Evolutionary conservation across 2,888 invertebrate genomes (phyloP), one percentile per base, ranked within the genome.

Genomic region (Andrena trimmerana): DNA sequence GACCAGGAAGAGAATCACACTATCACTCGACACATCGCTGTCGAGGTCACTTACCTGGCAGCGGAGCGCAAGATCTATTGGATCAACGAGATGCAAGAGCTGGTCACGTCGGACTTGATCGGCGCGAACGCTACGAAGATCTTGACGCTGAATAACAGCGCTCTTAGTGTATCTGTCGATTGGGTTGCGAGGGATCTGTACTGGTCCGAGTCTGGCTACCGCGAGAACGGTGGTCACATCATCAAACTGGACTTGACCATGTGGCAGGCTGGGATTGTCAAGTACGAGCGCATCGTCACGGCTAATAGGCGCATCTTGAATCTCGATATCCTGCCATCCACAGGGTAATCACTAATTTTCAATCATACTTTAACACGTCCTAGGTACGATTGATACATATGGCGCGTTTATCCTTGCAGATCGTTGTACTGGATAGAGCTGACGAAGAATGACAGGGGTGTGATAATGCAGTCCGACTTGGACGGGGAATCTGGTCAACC

Each of bases 181-280:
- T 99, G 99, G 99, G 96, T 99, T 60, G 96, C 97, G 67, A 95
- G 98, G 67, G 96, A 96, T 63, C 94, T 99, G 6, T 99, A 97
- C 93, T 98, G 98, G 96, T 95, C 97, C 0, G 98, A 98, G 93
- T 91, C 95, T 27, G 95, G 95, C 86, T 94, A 95, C 36, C 92
- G 89, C 10, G 92, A 90, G 78, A 90, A 89, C 57, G 89, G 88
- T 75, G 95, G 95, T 78, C 95, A 95, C 0, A 95, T 97, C 33
- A 96, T 96, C 90, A 95, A 96, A 83, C 94, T 97, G 4, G 96
- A 97, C 91, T 93, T 97, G 29, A 96, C 90, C 20, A 91, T 92
- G 54, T 94, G 92, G 93, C 91, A 93, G 79, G 90, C 95, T 29
- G 96, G 96, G 0, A 94, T 94, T 10, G 90, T 95, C 1, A 95